Percentiles rank a stretch among this genome's conserved stretches.
phyloP scores from a whole-genome alignment of 1,140 invertebrate genomes.

The Pollicipes pollicipes region DNA sequence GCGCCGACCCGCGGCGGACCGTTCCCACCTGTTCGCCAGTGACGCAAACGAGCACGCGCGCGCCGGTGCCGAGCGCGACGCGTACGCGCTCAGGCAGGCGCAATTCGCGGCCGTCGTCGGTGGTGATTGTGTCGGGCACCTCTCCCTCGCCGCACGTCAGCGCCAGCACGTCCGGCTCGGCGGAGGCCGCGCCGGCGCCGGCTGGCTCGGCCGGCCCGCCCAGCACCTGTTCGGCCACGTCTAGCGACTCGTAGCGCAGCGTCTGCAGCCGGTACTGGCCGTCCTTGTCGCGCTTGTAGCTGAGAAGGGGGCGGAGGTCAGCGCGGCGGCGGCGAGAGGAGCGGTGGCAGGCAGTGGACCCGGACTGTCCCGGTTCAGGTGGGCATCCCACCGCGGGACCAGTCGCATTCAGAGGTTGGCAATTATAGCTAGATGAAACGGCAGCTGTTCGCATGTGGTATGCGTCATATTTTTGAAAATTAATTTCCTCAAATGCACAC shows the following conservation, averaged over 20 bases:
- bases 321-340: too few relatives aligned
- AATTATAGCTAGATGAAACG: too few relatives aligned
- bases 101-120: background rate
- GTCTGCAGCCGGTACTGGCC: background rate
- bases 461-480: too few relatives aligned
- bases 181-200: background rate
- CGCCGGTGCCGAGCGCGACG: background rate
- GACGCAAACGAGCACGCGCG: background rate
- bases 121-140: background rate
- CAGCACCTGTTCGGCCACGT: background rate
- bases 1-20: too few relatives aligned
- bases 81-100: background rate
- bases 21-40: background rate
- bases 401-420: too few relatives aligned
- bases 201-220: background rate
- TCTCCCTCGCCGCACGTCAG: background rate
- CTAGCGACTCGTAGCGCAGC: conserved; percentile 4
- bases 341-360: too few relatives aligned
- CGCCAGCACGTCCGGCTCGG: background rate
- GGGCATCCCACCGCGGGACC: too few relatives aligned
- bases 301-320: background rate
- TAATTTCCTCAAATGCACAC: too few relatives aligned
- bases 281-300: background rate
- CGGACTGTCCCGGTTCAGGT: too few relatives aligned
- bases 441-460: too few relatives aligned